Evolutionary conservation across 2,797 vertebrate genomes (phyloP).

Genomic region (Peromyscus attwateri): DNA sequence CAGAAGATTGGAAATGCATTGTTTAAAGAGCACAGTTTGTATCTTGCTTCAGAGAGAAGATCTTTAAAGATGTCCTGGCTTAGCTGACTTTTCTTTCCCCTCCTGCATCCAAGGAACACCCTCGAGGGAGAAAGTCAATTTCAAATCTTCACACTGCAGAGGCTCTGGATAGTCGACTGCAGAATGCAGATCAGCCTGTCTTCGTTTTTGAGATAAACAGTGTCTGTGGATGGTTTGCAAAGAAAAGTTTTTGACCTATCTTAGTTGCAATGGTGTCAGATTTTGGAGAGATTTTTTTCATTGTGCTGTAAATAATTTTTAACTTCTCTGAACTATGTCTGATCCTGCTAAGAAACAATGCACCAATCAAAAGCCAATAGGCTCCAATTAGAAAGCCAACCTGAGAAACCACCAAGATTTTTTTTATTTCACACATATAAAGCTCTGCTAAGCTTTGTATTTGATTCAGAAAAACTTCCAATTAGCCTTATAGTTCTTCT

Average conservation of each 20-base stretch:
- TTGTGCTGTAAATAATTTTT: slow-evolving; percentile 32
- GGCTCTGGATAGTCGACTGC: slow-evolving; percentile 51
- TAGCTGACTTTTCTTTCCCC: slow-evolving; percentile 70
- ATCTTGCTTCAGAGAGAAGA: slow-evolving; percentile 76
- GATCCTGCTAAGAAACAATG: background rate
- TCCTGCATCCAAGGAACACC: slow-evolving; percentile 68
- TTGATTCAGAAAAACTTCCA: background rate
- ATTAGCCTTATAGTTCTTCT: background rate
- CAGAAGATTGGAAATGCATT: slow-evolving; percentile 73
- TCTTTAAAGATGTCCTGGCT: slow-evolving; percentile 80
- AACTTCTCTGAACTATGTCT: background rate
- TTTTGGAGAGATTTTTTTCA: slow-evolving; percentile 37
- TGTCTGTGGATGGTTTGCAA: slow-evolving; percentile 60
- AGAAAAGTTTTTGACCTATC: slow-evolving; percentile 68
- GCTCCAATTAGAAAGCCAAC: slow-evolving; percentile 8
- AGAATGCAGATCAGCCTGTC: slow-evolving; percentile 63
- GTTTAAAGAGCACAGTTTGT: slow-evolving; percentile 79
- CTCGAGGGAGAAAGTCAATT: slow-evolving; percentile 73
- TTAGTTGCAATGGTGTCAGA: background rate
- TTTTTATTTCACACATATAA: slow-evolving; percentile 22
- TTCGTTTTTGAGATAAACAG: slow-evolving; percentile 55
- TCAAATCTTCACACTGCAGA: slow-evolving; percentile 62
- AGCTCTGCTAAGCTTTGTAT: background rate
- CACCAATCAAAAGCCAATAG: background rate
- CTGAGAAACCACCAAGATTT: background rate